Evolutionary conservation across 1,140 invertebrate species (phyloP).

Genomic region (Drosophila repleta): DNA sequence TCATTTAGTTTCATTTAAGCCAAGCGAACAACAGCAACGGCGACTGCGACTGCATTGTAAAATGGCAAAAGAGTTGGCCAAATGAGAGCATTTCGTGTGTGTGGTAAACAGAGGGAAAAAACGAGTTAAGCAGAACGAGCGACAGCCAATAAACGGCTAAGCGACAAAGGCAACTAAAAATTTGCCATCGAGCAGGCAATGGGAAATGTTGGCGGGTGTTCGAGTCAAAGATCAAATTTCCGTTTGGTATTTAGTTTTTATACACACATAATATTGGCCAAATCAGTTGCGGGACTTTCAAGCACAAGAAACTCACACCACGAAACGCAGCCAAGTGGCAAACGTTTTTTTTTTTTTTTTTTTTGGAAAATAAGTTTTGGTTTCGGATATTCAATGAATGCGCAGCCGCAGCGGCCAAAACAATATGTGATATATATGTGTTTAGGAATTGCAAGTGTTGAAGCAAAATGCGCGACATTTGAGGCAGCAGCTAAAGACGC

Average conservation of each 20-base stretch:
- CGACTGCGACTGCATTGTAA: slow-evolving; percentile 57
- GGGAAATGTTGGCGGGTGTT: slow-evolving; percentile 20
- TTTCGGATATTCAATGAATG: slow-evolving; percentile 44
- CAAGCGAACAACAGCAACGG: slow-evolving; percentile 49
- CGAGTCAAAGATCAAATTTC: slow-evolving; percentile 66
- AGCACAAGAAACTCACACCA: slow-evolving; percentile 45
- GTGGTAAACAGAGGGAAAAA: slow-evolving; percentile 35
- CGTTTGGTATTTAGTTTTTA: slow-evolving; percentile 35
- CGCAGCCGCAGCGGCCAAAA: slow-evolving; percentile 48
- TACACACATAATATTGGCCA: slow-evolving; percentile 63
- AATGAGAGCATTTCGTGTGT: slow-evolving; percentile 75
- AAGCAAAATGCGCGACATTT: slow-evolving; percentile 75
- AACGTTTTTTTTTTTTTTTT: background rate
- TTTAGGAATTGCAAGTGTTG: slow-evolving; percentile 54
- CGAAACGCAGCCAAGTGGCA: slow-evolving; percentile 23
- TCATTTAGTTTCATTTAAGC: slow-evolving; percentile 82
- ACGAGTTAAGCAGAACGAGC: slow-evolving; percentile 75
- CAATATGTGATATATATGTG: slow-evolving; percentile 35
- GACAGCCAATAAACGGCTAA: slow-evolving; percentile 61
- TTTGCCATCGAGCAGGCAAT: slow-evolving; percentile 39
- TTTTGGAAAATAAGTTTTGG: background rate
- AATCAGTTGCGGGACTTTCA: slow-evolving; percentile 52
- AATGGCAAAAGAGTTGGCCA: slow-evolving; percentile 58
- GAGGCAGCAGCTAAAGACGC: slow-evolving; percentile 28
- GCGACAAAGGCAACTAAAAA: slow-evolving; percentile 75